Conservation (phyloP, 2,113 vertebrate genomes). For the Apteryx owenii region DNA sequence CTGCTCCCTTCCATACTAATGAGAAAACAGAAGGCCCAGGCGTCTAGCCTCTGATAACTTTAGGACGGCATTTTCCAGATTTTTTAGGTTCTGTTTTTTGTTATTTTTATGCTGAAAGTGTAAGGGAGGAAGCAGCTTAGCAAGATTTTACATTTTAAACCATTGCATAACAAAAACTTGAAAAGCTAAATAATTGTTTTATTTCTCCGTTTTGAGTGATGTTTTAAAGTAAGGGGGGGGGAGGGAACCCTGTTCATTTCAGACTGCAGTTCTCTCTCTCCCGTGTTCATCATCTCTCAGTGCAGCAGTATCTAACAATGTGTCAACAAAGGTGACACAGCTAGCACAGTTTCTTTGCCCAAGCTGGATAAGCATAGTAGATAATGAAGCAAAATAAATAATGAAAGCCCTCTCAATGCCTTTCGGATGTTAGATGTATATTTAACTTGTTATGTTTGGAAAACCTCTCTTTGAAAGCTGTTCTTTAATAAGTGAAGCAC, state of each 20-base stretch:
- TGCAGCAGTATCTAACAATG: neutral
- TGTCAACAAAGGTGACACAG: neutral
- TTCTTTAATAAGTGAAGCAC: neutral
- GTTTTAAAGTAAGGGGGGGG: no score
- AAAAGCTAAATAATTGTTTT: neutral
- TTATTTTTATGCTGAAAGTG: slow-evolving; percentile 40
- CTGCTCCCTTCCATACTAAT: neutral
- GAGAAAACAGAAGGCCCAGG: neutral
- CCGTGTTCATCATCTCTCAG: neutral
- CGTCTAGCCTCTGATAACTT: neutral
- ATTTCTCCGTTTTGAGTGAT: neutral
- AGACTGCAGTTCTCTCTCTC: no score
- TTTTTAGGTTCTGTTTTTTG: neutral
- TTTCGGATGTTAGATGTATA: neutral
- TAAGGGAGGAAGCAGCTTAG: slow-evolving; percentile 2
- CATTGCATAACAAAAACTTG: neutral
- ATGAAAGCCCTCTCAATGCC: neutral
- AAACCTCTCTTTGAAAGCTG: neutral
- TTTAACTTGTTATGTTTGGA: neutral
- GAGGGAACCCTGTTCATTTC: no score
- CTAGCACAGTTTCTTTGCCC: neutral
- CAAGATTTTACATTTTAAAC: neutral
- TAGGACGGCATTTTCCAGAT: slow-evolving; percentile 44
- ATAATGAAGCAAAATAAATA: neutral
- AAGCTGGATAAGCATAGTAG: neutral